Base-by-base conservation (phyloP, 2,113 vertebrate species). In the Terrapene triunguis region DNA sequence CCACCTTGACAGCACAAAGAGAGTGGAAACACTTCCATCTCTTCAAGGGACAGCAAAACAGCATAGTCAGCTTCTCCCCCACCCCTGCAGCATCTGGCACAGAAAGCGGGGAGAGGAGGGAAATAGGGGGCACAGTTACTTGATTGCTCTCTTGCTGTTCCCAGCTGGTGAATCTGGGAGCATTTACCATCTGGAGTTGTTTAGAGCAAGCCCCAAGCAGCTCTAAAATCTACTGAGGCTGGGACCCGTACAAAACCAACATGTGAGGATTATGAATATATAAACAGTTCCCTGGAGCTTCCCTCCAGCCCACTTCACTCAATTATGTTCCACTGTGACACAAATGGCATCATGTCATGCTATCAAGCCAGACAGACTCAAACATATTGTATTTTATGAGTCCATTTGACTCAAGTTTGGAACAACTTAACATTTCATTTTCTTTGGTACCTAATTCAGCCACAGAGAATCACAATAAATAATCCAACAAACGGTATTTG, bases 371-470 rank as follows among this genome's bases (percentile, higher is more conserved):
- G 16, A 24, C 17, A 29, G 27, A 54, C 80, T 85, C 54, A 38
- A 42, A 92, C 42, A 25, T 11, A 21, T 25, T 13, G 4, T 2
- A 2, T 85, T n/a, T 10, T 53, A 38, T 0, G 24, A 78, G 25
- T 47, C 74, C 24, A 29, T 16, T 44, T 78, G 42, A 47, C 13
- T 47, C 22, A 21, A 29, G 1, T 11, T 81, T 84, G 24, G 24
- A 8, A 5, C 76, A 54, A 59, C 53, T 88, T 83, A 29, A 50
- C 47, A 10, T 80, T 85, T 44, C 42, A 2, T 53, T 92, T 92
- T 42, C 48, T 1, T 38, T 0, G 0, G 9, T 48, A 17, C 25
- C 87, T 82, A 8, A 17, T 62, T 69, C 8, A 32, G 44, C 47
- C 35, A 32, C 21, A 32, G 74, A 57, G 44, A 78, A 78, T 6